Evolutionary conservation across 2,888 invertebrate species (phyloP), one percentile per base, ranked within the genome.

Genomic region (Ormyrus nitidulus): DNA sequence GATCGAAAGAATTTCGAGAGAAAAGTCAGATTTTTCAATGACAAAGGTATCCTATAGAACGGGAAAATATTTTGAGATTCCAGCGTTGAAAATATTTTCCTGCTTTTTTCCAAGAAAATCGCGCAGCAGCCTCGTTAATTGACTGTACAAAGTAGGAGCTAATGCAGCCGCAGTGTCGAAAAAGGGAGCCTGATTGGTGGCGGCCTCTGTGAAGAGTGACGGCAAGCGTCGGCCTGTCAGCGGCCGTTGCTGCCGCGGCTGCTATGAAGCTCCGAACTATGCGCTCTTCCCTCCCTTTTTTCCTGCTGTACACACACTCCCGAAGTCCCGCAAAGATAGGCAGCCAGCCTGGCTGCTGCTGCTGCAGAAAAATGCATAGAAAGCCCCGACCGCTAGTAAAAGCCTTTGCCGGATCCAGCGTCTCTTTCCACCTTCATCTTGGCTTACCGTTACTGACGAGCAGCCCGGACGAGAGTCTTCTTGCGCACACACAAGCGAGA

Each of bases 141-240:
- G 19, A 19, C 19, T 19, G 19, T 19, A 19, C 1, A 19, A 19
- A 19, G 19, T 19, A 19, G 6, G 49, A 61, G 53, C 44, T 34
- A n/a, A 61, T 54, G 46, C 13, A 64, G 48, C 49, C 7, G 59
- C 5, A 51, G 51, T 11, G 61, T 19, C 11, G 11, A n/a, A 5
- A 49, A 71, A 19, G 58, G 19, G 51, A 53, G 73, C 73, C 74
- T 75, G 73, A 82, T 82, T 85, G 80, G 83, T 86, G 84, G 84
- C 84, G 85, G 81, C 84, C 85, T 85, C 85, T 84, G 69, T 53
- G 66, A 82, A 77, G 78, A 75, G 66, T 79, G 70, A 56, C 80
- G 82, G 78, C 79, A 85, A 84, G 74, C 71, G 19, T 8, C 68
- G 56, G 83, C 78, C 79, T 77, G 84, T 85, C 85, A 84, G 83